phyloP scores from a whole-genome alignment of 2,797 vertebrate species.

The Lepilemur septentrionalis region DNA sequence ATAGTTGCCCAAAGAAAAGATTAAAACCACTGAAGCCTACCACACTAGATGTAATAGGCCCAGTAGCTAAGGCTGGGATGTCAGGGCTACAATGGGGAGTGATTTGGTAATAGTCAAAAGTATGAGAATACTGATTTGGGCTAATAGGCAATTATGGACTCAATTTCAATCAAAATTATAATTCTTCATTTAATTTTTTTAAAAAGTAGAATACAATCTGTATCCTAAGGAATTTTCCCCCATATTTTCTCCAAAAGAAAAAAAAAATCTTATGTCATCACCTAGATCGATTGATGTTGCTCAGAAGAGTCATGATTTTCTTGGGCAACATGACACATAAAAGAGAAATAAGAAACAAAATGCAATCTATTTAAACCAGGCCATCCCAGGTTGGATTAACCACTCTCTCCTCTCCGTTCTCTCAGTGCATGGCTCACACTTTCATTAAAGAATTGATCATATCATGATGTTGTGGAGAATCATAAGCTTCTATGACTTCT shows the following conservation, averaged over 20 bases:
- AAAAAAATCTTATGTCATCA: background rate
- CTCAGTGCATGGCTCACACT: background rate
- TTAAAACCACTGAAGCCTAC: background rate
- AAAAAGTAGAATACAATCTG: background rate
- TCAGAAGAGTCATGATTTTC: background rate
- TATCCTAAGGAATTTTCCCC: background rate
- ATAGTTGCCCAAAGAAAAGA: background rate
- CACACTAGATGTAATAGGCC: background rate
- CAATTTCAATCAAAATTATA: background rate
- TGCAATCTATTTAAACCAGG: background rate
- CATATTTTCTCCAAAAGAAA: conserved; percentile 20
- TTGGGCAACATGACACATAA: background rate
- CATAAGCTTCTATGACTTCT: background rate
- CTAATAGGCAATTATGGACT: background rate
- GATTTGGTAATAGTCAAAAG: background rate
- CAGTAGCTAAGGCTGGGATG: background rate
- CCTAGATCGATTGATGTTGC: background rate
- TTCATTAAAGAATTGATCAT: background rate
- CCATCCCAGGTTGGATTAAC: background rate
- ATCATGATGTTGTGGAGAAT: background rate
- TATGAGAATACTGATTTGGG: background rate
- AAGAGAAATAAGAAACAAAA: background rate
- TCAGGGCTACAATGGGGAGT: background rate
- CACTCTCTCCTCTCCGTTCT: background rate
- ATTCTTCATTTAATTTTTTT: background rate